Evolutionary conservation across 2,797 vertebrate species (phyloP).

Genomic region (Pristis pectinata): DNA sequence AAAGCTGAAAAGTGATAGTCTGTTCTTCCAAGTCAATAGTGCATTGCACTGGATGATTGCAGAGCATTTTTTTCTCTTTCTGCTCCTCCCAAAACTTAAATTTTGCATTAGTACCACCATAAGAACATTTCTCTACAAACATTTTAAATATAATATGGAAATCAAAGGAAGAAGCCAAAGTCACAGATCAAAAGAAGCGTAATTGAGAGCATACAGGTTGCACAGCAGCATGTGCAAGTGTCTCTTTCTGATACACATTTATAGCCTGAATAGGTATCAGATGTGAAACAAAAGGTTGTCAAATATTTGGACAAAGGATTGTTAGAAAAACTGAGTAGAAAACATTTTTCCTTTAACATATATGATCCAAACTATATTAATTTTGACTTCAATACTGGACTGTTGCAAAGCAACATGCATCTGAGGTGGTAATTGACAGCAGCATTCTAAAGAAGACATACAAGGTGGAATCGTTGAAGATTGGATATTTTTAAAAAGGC

Average conservation of each 20-base stretch:
- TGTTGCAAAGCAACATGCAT: neutral
- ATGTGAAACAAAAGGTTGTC: neutral
- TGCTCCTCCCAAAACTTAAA: neutral
- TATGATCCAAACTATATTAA: neutral
- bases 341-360: neutral
- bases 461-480: neutral
- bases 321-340: neutral
- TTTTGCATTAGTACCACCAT: neutral
- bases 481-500: neutral
- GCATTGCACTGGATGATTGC: neutral
- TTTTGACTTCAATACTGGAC: neutral
- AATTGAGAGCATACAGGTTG: neutral
- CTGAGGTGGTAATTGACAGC: neutral
- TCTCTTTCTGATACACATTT: no score
- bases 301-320: neutral
- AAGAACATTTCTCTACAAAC: neutral
- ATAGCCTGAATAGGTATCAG: neutral
- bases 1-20: neutral
- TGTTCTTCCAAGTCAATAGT: neutral
- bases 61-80: neutral
- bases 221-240: neutral
- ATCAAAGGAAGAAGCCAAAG: neutral
- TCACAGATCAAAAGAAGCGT: neutral
- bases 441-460: constrained; percentile 1
- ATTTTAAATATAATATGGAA: constrained; percentile 23